phyloP scores from a whole-genome alignment of 2,888 invertebrate species.

The Cosmia pyralina region DNA sequence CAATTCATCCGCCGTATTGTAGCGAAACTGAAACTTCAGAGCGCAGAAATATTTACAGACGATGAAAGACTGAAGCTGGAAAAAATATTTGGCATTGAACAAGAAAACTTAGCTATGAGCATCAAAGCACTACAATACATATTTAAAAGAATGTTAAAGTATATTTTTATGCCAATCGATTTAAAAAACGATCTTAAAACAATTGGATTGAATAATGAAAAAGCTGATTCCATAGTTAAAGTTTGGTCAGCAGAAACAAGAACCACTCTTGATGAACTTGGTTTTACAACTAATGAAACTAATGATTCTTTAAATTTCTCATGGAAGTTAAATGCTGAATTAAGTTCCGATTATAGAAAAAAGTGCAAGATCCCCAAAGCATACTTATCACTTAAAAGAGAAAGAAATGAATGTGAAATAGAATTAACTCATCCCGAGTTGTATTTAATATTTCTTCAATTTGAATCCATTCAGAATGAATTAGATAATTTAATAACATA shows the following conservation, averaged over 20 bases:
- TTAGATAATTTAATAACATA: conserved; percentile 79
- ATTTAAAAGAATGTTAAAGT: conserved; percentile 82
- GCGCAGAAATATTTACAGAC: conserved; percentile 81
- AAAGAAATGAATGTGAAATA: conserved; percentile 75
- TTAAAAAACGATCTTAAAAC: conserved; percentile 79
- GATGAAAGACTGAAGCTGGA: conserved; percentile 82
- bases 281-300: conserved; percentile 69
- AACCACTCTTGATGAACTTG: conserved; percentile 78
- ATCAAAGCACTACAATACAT: conserved; percentile 83
- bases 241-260: conserved; percentile 84
- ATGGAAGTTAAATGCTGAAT: conserved; percentile 85
- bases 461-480: conserved; percentile 86
- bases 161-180: conserved; percentile 84
- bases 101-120: conserved; percentile 76
- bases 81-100: conserved; percentile 81
- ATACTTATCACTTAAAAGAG: conserved; percentile 75
- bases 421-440: conserved; percentile 85
- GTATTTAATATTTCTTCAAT: conserved; percentile 83
- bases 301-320: conserved; percentile 75
- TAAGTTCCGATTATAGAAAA: conserved; percentile 83
- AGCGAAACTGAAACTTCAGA: conserved; percentile 78
- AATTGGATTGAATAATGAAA: conserved; percentile 79
- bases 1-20: conserved; percentile 83
- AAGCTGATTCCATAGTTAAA: conserved; percentile 81
- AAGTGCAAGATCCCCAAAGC: conserved; percentile 84